phyloP scores from a whole-genome alignment of 2,797 vertebrate genomes.

The Pampus argenteus region DNA sequence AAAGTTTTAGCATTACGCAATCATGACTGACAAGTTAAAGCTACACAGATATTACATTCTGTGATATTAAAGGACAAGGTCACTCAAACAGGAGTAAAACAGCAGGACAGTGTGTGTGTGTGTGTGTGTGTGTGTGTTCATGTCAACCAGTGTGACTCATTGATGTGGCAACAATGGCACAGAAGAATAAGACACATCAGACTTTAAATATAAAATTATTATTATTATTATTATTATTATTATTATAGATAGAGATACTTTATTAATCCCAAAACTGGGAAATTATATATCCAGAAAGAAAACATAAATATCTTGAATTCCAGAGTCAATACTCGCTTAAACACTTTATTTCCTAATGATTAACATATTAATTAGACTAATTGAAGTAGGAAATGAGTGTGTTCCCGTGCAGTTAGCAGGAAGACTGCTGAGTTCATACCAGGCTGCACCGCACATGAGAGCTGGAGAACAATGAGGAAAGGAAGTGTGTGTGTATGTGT shows the following conservation, averaged over 20 bases:
- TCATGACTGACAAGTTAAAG: neutral
- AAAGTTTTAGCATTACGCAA: neutral
- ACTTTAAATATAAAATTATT: no score
- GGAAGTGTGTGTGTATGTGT: no score
- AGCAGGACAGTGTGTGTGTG: neutral
- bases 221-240: no score
- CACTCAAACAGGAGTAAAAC: neutral
- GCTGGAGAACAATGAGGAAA: no score
- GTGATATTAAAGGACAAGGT: neutral
- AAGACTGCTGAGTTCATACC: slow-evolving; percentile 58
- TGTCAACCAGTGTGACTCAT: no score
- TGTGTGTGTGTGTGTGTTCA: neutral
- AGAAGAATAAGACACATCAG: no score
- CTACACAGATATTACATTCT: neutral
- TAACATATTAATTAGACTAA: slow-evolving; percentile 74
- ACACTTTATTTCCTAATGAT: slow-evolving; percentile 75
- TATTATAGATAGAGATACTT: no score
- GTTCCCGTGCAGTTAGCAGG: slow-evolving; percentile 34
- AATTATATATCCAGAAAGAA: slow-evolving; percentile 14
- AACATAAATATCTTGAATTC: slow-evolving; percentile 49
- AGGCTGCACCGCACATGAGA: no score
- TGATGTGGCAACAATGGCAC: no score
- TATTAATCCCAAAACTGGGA: no score
- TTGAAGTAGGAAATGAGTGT: slow-evolving; percentile 73
- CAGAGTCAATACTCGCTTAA: slow-evolving; percentile 50